Percentiles rank a stretch among this genome's conserved stretches.
Conservation (phyloP, 2,113 vertebrate species). For the Chroicocephalus ridibundus region DNA sequence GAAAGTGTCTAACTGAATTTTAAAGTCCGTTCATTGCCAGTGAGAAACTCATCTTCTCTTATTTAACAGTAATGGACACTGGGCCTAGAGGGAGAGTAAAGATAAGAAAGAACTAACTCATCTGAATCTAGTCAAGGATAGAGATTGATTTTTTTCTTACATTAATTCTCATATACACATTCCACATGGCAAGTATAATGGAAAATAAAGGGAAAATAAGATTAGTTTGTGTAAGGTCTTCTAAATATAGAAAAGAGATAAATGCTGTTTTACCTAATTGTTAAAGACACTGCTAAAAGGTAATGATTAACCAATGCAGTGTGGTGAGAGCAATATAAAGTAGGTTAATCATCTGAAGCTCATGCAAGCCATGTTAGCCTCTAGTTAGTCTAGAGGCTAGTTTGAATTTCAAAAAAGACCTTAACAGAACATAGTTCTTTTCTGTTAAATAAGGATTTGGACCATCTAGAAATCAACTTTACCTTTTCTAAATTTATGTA, state of each 20-base stretch:
- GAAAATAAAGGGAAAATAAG: constrained; percentile 23
- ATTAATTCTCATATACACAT: neutral
- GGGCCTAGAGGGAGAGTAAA: neutral
- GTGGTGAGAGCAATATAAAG: constrained; percentile 37
- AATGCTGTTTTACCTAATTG: constrained; percentile 42
- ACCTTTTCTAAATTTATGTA: constrained; percentile 11
- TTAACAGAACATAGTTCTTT: constrained; percentile 27
- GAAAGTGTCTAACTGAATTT: constrained; percentile 8
- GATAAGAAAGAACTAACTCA: neutral
- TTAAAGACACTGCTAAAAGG: constrained; percentile 44
- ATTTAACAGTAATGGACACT: neutral
- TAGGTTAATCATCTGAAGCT: constrained; percentile 61
- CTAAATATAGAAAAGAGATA: constrained; percentile 28
- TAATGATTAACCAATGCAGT: constrained; percentile 37
- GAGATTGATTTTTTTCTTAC: neutral
- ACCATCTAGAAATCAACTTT: constrained; percentile 13
- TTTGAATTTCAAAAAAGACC: constrained; percentile 61
- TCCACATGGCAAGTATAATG: neutral
- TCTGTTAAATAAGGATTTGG: constrained; percentile 32
- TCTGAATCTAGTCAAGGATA: neutral
- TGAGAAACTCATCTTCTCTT: neutral
- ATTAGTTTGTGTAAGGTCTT: neutral
- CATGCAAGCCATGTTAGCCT: constrained; percentile 24
- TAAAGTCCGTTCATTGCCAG: neutral
- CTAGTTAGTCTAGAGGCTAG: constrained; percentile 7